These are phyloP conservation scores for Paraplagusia blochii DNA, from an alignment of 2,113 vertebrate species.

Conservation along the genomic window DNA sequence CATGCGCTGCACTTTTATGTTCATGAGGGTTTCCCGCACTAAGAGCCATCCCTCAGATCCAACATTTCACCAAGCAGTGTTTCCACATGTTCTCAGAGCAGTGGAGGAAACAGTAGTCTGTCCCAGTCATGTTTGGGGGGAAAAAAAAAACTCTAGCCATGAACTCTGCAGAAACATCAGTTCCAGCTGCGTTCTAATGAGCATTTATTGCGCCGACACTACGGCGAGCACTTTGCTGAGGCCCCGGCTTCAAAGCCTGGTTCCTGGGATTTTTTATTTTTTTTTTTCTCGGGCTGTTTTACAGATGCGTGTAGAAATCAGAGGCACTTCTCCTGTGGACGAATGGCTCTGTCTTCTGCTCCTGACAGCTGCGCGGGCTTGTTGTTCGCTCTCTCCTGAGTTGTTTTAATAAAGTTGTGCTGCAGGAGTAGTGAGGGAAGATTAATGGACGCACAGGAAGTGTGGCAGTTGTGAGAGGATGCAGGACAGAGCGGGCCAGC, in stretches of 20 bases:
- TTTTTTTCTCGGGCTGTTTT: conserved; percentile 79
- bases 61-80: conserved; percentile 43
- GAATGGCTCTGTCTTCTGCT: conserved; percentile 85
- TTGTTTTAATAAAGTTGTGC: conserved; percentile 94
- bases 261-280: conserved; percentile 32
- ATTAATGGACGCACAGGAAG: conserved; percentile 96
- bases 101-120: conserved; percentile 63
- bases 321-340: conserved; percentile 79
- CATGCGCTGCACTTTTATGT: background rate
- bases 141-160: conserved; percentile 66
- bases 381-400: conserved; percentile 76
- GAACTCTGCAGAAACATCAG: conserved; percentile 57
- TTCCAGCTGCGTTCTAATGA: conserved; percentile 75
- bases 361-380: conserved; percentile 89
- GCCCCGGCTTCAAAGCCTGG: conserved; percentile 75
- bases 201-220: conserved; percentile 71
- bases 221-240: conserved; percentile 64
- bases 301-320: conserved; percentile 81
- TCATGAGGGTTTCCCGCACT: conserved; percentile 31
- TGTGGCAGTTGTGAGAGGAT: conserved; percentile 91
- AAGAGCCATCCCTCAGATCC: conserved; percentile 15
- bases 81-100: conserved; percentile 51
- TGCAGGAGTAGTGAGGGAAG: conserved; percentile 94
- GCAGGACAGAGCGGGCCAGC: conserved; percentile 86
- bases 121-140: conserved; percentile 68